Evolutionary conservation across 2,797 vertebrate species (phyloP).

Genomic region (Sus cebifrons): DNA sequence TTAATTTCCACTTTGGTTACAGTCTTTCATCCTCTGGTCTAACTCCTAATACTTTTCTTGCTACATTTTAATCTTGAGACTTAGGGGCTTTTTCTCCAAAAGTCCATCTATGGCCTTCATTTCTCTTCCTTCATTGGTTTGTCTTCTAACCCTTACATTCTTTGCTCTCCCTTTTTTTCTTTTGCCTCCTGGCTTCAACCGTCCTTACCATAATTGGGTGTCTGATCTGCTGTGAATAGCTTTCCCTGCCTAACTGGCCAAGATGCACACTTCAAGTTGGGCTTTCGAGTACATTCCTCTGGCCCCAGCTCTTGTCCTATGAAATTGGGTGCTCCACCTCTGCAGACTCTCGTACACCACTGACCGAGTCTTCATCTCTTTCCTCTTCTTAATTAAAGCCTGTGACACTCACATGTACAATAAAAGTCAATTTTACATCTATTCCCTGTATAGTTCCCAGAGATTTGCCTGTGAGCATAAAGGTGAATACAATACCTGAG

Average conservation of each 20-base stretch:
- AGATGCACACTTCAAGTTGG: background rate
- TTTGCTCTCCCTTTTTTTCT: background rate
- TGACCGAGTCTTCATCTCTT: conserved; percentile 44
- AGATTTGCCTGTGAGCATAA: background rate
- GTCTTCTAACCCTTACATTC: background rate
- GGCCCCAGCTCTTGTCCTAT: background rate
- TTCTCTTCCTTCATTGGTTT: background rate
- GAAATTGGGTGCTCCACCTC: background rate
- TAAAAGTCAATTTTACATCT: conserved; percentile 60
- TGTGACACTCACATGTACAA: conserved; percentile 63
- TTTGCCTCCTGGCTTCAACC: background rate
- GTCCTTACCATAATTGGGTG: background rate
- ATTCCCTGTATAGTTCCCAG: background rate
- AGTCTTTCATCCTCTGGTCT: background rate
- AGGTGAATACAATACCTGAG: background rate
- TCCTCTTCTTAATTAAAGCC: conserved; percentile 61
- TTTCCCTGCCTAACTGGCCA: background rate
- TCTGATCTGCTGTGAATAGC: background rate
- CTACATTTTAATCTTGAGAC: conserved; percentile 19
- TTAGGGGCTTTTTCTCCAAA: background rate
- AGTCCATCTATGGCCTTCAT: background rate
- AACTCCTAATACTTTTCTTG: conserved; percentile 13
- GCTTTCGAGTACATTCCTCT: conserved; percentile 24
- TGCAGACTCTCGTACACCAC: background rate
- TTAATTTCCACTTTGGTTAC: background rate